Conservation (phyloP, 2,888 invertebrate genomes). For the Limnephilus marmoratus region DNA sequence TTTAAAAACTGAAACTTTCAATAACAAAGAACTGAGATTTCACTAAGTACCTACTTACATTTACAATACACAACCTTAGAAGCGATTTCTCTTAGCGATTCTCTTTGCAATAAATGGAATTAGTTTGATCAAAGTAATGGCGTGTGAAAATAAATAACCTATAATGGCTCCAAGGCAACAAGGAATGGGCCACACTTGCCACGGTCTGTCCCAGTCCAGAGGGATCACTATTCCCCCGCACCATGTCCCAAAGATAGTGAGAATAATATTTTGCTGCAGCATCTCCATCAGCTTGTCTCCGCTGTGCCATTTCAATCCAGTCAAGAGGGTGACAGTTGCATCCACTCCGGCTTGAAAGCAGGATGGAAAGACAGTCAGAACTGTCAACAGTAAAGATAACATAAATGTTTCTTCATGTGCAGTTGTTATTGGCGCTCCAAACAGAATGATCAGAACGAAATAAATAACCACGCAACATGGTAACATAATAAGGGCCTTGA, state of each 20-base stretch:
- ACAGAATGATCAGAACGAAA: constrained; percentile 80
- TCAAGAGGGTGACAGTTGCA: constrained; percentile 76
- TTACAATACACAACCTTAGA: constrained; percentile 29
- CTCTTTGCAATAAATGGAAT: constrained; percentile 61
- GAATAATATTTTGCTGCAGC: constrained; percentile 77
- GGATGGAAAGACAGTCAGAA: constrained; percentile 80
- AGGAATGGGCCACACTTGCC: constrained; percentile 90
- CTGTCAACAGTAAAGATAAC: constrained; percentile 80
- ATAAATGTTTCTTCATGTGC: constrained; percentile 83
- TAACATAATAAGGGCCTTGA: constrained; percentile 75
- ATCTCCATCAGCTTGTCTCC: constrained; percentile 77
- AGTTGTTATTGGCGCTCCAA: constrained; percentile 82
- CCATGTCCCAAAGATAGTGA: constrained; percentile 88
- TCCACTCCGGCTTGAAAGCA: constrained; percentile 81
- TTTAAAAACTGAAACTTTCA: background rate
- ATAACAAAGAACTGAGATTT: background rate
- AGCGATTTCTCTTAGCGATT: constrained; percentile 59
- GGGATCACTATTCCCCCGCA: constrained; percentile 91
- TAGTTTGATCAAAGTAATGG: constrained; percentile 74
- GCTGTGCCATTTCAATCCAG: constrained; percentile 75
- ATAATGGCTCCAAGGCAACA: constrained; percentile 83
- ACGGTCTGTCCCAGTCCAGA: constrained; percentile 93
- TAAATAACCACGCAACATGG: constrained; percentile 75
- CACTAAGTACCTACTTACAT: background rate
- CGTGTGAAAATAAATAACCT: constrained; percentile 79